Evolutionary conservation across 2,113 vertebrate genomes (phyloP).

Genomic region (Syngnathus typhle): DNA sequence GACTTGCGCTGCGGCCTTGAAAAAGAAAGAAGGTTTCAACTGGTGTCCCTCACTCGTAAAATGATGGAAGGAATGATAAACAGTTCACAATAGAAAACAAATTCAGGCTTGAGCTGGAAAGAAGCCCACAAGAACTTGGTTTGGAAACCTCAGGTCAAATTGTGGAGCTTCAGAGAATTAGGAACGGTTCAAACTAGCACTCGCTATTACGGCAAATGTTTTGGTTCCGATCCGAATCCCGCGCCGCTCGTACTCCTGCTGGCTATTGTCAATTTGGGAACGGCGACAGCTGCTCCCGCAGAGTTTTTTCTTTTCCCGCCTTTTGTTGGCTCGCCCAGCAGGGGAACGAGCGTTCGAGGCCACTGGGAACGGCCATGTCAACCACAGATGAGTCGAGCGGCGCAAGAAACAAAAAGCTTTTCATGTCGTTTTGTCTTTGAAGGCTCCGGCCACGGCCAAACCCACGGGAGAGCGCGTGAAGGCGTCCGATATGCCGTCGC

Average conservation of each 20-base stretch:
- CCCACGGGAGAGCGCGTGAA: constrained; percentile 22
- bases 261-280: constrained; percentile 59
- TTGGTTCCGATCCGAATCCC: background rate
- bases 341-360: constrained; percentile 55
- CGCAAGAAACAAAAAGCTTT: constrained; percentile 41
- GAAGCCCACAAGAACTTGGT: background rate
- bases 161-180: too few species aligned
- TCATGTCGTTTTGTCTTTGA: constrained; percentile 42
- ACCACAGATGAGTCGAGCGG: constrained; percentile 63
- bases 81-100: background rate
- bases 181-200: too few species aligned
- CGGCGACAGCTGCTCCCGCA: constrained; percentile 59
- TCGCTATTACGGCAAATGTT: background rate
- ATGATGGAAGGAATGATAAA: background rate
- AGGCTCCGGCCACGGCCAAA: constrained; percentile 18
- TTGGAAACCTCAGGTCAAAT: background rate
- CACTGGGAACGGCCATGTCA: constrained; percentile 54
- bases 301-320: constrained; percentile 32
- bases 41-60: background rate
- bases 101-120: background rate
- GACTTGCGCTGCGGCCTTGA: constrained; percentile 80
- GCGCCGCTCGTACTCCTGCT: background rate
- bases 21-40: constrained; percentile 60
- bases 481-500: constrained; percentile 21
- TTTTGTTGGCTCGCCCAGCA: constrained; percentile 58